Conservation (phyloP, 2,113 vertebrate species). For the Seriola aureovittata region DNA sequence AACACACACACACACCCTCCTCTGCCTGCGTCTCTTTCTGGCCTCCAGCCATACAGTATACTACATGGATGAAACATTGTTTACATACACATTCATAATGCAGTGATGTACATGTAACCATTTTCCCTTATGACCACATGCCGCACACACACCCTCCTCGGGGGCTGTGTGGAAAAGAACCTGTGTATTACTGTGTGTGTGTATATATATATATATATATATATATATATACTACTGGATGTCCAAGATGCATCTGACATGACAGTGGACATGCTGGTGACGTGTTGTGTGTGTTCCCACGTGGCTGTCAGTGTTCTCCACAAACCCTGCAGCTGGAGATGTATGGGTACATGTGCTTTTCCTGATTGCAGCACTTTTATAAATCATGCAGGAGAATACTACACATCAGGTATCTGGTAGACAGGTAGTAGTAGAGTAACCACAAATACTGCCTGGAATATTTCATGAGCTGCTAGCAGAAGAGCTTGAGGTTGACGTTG, state of each 20-base stretch:
- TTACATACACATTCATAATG: conserved; percentile 35
- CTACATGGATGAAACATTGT: conserved; percentile 6
- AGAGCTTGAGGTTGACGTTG: background rate
- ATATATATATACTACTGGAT: background rate
- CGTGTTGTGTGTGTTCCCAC: conserved; percentile 12
- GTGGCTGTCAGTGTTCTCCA: conserved; percentile 17
- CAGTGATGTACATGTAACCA: background rate
- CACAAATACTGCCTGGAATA: background rate
- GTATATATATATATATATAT: background rate
- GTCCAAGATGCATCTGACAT: conserved; percentile 3
- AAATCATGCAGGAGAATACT: conserved; percentile 37
- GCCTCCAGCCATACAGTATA: background rate
- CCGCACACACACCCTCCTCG: background rate
- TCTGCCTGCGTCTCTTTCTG: background rate
- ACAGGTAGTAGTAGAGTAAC: background rate
- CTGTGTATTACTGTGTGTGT: background rate
- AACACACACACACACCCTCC: no score
- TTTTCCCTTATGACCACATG: background rate
- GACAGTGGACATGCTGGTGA: background rate
- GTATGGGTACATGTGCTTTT: background rate
- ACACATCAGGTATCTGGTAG: background rate
- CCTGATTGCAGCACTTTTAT: conserved; percentile 26
- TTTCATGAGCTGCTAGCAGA: background rate
- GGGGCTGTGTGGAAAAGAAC: background rate
- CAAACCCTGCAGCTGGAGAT: conserved; percentile 1